Base-by-base conservation (phyloP, 2,888 invertebrate species). In the Helleia helle region DNA sequence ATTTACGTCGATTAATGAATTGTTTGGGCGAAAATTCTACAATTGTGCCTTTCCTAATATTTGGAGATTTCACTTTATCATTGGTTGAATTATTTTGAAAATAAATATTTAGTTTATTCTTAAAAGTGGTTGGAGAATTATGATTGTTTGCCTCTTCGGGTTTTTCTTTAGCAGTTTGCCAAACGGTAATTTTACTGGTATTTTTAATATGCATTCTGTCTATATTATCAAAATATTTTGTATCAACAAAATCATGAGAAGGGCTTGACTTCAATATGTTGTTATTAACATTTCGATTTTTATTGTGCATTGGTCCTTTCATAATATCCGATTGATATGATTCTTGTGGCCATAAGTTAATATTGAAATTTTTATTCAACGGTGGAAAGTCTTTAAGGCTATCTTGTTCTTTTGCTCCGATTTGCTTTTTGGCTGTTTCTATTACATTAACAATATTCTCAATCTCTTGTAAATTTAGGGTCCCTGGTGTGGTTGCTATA, bases 381-480 rank as follows among this genome's bases (percentile, higher is more conserved):
- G 40, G 36, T 27, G 47, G 44, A 4, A 30, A 15, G 38, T 38
- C 43, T 24, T 44, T 52, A 3, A 47, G 30, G 25, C 44, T 51
- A 4, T 44, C 41, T 36, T 54, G 46, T 41, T 44, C 40, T 48
- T 48, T 25, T 43, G 42, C 34, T 11, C 49, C 44, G 14, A 46
- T 22, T 5, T 42, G 8, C 22, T 34, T 49, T 44, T 55, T 52
- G 27, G 49, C 46, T 41, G 51, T 59, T 46, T 65, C 50, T 48
- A 74, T 64, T 17, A 59, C 53, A 25, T 53, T 73, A 31, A 80
- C 59, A 31, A 79, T 61, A 53, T 75, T 76, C 58, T 81, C 83
- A 44, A 81, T 52, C 49, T 84, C 73, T 29, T 53, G 60, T 45
- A 81, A 64, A 45, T 55, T 65, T 36, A 79, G 50, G 1, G 65